phyloP scores from a whole-genome alignment of 1,140 invertebrate genomes.

The Vanessa tameamea region DNA sequence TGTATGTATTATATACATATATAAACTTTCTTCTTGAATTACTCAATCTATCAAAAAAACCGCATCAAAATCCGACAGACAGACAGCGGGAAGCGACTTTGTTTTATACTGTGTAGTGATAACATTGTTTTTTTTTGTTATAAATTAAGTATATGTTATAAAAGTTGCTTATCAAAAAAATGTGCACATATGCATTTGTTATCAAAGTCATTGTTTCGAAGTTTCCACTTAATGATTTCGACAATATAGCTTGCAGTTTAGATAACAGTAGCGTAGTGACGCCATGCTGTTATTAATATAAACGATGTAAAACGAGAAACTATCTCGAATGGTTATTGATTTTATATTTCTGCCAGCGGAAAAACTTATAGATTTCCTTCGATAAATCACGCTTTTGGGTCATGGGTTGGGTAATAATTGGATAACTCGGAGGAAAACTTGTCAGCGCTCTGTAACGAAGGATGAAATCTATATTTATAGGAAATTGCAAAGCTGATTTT shows the following conservation, averaged over 20 bases:
- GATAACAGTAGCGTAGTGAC: background rate
- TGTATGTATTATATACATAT: no score
- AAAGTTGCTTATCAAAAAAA: background rate
- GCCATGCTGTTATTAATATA: background rate
- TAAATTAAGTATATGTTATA: background rate
- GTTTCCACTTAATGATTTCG: background rate
- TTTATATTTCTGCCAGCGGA: background rate
- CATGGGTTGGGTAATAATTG: conserved; percentile 31
- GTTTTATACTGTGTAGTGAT: no score
- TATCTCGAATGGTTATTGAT: background rate
- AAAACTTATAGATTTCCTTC: conserved; percentile 17
- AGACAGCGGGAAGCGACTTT: no score
- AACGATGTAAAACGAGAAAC: background rate
- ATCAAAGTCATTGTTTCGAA: conserved; percentile 9
- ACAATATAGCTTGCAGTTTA: background rate
- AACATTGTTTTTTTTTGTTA: no score
- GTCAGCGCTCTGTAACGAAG: conserved; percentile 6
- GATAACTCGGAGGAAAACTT: conserved; percentile 9
- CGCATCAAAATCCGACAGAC: no score
- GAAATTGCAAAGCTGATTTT: no score
- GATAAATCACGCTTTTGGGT: conserved; percentile 30
- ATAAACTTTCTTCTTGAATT: no score
- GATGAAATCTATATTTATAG: conserved; percentile 2
- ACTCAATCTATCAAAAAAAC: no score
- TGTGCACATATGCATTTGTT: background rate